Evolutionary conservation across 2,797 vertebrate genomes (phyloP), one percentile per base, ranked within the genome.

Genomic region (Thunnus albacares): DNA sequence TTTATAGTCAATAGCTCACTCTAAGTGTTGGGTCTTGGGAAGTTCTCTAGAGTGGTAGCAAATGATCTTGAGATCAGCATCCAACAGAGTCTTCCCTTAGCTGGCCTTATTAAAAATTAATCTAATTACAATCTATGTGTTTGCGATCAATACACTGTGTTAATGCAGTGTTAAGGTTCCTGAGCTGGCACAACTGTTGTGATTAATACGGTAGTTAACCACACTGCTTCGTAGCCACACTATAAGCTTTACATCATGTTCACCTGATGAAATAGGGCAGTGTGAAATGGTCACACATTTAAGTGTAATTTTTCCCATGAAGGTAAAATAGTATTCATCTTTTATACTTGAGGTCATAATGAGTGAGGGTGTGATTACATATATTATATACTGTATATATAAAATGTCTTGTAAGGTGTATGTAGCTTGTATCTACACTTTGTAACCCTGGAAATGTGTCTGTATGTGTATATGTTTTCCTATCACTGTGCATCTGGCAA

Each of bases 51-150:
- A 71, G 81, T 86, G 73, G 81, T 89, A 90, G 85, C 79, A 88
- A 88, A 83, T 84, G 59, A 91, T 92, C 69, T 87, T 58, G 41
- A 82, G 75, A 82, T 90, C 73, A 84, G 72, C 71, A 71, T 81
- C 71, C 65, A 70, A 71, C 77, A 61, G 72, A 79, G 71, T 78
- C 65, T 76, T 73, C 62, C 55, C 73, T 82, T 66, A 67, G 55
- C 61, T 53, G 67, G 71, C 82, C 75, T 91, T 84, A 93, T 95
- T 92, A 94, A 93, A 93, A 92, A 93, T 92, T 57, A 78, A 94
- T 92, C 77, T 75, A 55, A 79, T 61, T 45, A 18, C 75, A 87
- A 82, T 91, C 81, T 71, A 87, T 90, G 88, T 87, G 88, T 88
- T 87, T 74, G 41, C 30, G 45, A 91, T 91, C 83, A 12, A 91